Base-by-base conservation (phyloP, 1,140 invertebrate genomes). In the Eumeta japonica region DNA sequence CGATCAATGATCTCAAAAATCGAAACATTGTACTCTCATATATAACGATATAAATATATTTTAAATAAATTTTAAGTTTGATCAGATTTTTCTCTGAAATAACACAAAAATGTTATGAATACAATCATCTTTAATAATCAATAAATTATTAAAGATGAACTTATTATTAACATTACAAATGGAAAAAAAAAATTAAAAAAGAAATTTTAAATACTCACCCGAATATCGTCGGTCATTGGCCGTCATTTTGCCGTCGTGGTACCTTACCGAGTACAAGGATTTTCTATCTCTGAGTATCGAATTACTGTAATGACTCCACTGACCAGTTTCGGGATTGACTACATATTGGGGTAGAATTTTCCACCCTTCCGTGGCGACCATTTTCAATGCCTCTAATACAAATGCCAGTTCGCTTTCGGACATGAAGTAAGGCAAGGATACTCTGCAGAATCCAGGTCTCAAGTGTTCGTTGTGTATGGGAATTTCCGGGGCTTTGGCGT, bases 281-380 rank as follows among this genome's bases (percentile, higher is more conserved):
- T 89, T 90, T 18, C 88, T 79, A 41, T 93, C 89, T 55, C 86
- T 87, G 40, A 88, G 83, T 1, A 86, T 82, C 27, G 84, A 80
- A 56, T 89, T 88, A 1, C 87, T 83, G 55, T 87, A 84, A 61
- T 94, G 91, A 40, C 86, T 81, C 90, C 91, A 96, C 73, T 94
- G 90, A 1, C 88, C 92, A 5, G 89, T 94, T 61, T 93, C 85
- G 3, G 87, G 81, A 63, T 94, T 91, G 9, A 92, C 78, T 4
- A 83, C 80, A 57, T 95, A 95, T 54, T 92, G 88, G 0, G 92
- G 92, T 28, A 97, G 61, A 17, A 95, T 79, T 55, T 91, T 91
- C 89, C 91, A 94, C 0, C 88, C 90, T 72, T 93, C 84, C 1
- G 88, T 86, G 0, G 90, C 90, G 0, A 94, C 86, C 82, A 93